Percentiles rank a stretch among this genome's conserved stretches.
phyloP scores from a whole-genome alignment of 2,797 vertebrate genomes.

The Dicrostonyx torquatus region DNA sequence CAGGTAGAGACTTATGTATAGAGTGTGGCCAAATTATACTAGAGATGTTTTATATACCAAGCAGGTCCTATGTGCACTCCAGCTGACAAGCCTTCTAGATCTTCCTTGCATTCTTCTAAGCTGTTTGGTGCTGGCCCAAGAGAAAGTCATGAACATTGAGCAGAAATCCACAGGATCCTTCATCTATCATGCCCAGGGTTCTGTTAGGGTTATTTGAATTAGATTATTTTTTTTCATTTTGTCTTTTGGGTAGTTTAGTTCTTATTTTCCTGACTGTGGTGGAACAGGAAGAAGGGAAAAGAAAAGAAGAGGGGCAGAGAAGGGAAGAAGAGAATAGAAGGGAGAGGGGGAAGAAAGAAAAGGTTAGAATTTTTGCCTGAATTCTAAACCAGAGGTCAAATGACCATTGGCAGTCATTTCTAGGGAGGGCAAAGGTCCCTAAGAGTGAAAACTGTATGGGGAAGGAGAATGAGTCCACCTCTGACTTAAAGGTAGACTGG shows the following conservation, averaged over 20 bases:
- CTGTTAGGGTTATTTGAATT: neutral
- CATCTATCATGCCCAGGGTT: neutral
- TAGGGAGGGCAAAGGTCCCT: neutral
- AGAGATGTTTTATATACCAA: neutral
- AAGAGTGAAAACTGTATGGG: neutral
- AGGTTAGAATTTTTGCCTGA: neutral
- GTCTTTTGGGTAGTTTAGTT: neutral
- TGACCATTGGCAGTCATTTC: neutral
- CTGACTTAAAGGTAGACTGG: neutral
- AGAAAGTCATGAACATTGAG: neutral
- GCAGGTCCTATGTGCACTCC: neutral
- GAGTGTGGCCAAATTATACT: neutral
- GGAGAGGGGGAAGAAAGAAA: neutral
- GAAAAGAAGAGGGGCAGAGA: no score
- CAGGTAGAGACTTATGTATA: neutral
- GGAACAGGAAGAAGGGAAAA: neutral
- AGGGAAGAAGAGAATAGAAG: neutral
- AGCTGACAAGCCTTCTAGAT: neutral
- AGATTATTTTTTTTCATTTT: conserved; percentile 31
- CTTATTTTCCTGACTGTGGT: neutral
- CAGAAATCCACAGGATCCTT: neutral
- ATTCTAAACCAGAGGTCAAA: conserved; percentile 42
- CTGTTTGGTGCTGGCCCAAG: neutral
- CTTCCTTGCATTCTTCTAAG: neutral
- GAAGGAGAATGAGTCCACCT: neutral